These are phyloP conservation scores for Aethina tumida DNA, from an alignment of 1,140 invertebrate species.

Conservation along the genomic window DNA sequence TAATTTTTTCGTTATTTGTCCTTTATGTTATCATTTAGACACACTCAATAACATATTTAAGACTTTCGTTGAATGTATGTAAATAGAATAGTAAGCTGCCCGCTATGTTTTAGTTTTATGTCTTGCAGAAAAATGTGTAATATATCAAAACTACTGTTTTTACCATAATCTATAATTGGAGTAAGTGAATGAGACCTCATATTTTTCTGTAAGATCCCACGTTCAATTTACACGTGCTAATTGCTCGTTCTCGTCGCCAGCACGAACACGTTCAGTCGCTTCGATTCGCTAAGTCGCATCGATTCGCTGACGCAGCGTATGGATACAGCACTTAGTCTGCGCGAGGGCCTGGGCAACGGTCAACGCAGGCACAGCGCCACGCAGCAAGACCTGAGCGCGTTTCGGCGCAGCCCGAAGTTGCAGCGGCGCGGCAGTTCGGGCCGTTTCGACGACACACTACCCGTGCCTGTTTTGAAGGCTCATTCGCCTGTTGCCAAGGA, in stretches of 20 bases:
- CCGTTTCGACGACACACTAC: constrained; percentile 36
- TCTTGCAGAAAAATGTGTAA: too few relatives aligned
- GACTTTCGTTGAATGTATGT: too few relatives aligned
- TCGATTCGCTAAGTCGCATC: constrained; percentile 34
- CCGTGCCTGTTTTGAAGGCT: constrained; percentile 43
- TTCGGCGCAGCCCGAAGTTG: constrained; percentile 27
- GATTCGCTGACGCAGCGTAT: constrained; percentile 31
- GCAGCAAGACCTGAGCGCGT: constrained; percentile 30
- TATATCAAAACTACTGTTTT: too few relatives aligned
- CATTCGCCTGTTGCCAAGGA: constrained; percentile 39
- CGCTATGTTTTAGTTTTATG: too few relatives aligned
- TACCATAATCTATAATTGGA: too few relatives aligned
- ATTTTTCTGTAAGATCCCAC: too few relatives aligned
- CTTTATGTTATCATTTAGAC: too few relatives aligned
- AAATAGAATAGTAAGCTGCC: constrained; percentile 8
- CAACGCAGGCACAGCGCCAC: constrained; percentile 33
- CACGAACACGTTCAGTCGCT: constrained; percentile 26
- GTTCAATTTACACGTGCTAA: too few relatives aligned
- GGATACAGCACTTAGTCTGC: constrained; percentile 30
- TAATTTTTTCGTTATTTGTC: too few relatives aligned
- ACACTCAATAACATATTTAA: too few relatives aligned
- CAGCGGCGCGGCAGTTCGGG: constrained; percentile 31
- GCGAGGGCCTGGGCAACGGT: constrained; percentile 17
- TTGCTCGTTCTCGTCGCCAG: constrained; percentile 8
- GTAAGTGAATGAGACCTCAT: too few relatives aligned